Evolutionary conservation across 2,888 invertebrate genomes (phyloP), one percentile per base, ranked within the genome.

Genomic region (Hipparchia semele): DNA sequence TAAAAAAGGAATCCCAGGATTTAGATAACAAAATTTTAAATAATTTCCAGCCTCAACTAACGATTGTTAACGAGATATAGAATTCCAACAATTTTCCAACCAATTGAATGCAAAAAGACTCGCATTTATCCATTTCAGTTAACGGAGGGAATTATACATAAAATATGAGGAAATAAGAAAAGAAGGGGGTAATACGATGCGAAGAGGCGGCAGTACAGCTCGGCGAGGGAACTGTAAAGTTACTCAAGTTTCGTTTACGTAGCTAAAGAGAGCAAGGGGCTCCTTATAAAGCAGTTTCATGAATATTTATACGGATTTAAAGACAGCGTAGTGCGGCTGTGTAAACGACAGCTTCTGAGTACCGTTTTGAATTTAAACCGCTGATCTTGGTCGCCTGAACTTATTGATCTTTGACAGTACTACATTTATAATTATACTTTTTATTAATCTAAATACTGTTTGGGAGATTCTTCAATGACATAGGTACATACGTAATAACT

Each of bases 261-360:
- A 76, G 80, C 82, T 83, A 82, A 87, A 85, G 84, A 86, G 83
- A 85, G 83, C 84, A 84, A 83, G 83, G 84, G 82, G 84, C 76
- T 75, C 81, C 81, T 86, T 86, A 86, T 86, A 86, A 87, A 88
- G 83, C 86, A 82, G 82, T 81, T 83, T 84, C 86, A 90, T 90
- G 88, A 90, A 90, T 90, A 90, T 90, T 88, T 85, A 89, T 84
- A 84, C 80, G 82, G 86, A 87, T 89, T 87, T 87, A 82, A 86
- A 86, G 85, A 87, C 88, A 87, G 87, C 88, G 84, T 83, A 84
- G 83, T 84, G 81, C 79, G 84, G 81, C 83, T 86, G 81, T 82
- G 83, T 84, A 86, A 86, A 89, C 88, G 87, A 86, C 86, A 84
- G 84, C 83, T 83, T 82, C 80, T 78, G 81, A 80, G 83, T 81